Evolutionary conservation across 2,888 invertebrate species (phyloP).

Genomic region (Cantharis lateralis): DNA sequence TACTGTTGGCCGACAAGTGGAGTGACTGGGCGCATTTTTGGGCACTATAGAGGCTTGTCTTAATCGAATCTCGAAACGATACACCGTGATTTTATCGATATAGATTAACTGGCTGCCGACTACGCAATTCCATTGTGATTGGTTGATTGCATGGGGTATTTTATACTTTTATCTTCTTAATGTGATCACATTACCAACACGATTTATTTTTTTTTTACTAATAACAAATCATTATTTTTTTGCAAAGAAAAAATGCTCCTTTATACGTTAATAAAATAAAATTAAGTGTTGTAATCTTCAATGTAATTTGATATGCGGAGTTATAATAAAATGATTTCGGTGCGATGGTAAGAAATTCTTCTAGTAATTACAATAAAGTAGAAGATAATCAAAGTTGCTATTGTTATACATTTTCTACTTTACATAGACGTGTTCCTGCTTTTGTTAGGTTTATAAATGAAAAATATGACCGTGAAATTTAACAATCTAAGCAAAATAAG

Average conservation of each 20-base stretch:
- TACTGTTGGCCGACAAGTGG: slow-evolving; percentile 50
- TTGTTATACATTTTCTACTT: slow-evolving; percentile 43
- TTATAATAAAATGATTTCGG: slow-evolving; percentile 46
- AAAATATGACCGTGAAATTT: slow-evolving; percentile 50
- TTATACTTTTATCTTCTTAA: slow-evolving; percentile 48
- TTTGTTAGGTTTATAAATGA: slow-evolving; percentile 51
- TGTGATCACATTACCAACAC: slow-evolving; percentile 40
- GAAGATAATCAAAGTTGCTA: slow-evolving; percentile 41
- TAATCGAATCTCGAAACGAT: slow-evolving; percentile 50
- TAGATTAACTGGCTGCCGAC: slow-evolving; percentile 53
- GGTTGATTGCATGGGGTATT: slow-evolving; percentile 45
- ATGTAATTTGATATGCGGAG: slow-evolving; percentile 35
- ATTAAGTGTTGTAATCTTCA: neutral
- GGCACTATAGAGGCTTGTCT: slow-evolving; percentile 43
- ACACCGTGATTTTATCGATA: slow-evolving; percentile 47
- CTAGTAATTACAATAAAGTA: neutral
- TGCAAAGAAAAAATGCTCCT: slow-evolving; percentile 1
- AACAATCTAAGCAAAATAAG: slow-evolving; percentile 48
- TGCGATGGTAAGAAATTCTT: neutral
- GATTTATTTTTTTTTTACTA: slow-evolving; percentile 6
- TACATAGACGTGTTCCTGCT: slow-evolving; percentile 44
- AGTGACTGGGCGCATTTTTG: slow-evolving; percentile 51
- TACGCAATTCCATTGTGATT: slow-evolving; percentile 51
- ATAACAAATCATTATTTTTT: neutral
- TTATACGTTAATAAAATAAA: neutral